A percentile compares a stretch with the other conserved stretches of the same genome.
Evolutionary conservation across 2,797 vertebrate species (phyloP).

Genomic region (Nyctibius grandis): DNA sequence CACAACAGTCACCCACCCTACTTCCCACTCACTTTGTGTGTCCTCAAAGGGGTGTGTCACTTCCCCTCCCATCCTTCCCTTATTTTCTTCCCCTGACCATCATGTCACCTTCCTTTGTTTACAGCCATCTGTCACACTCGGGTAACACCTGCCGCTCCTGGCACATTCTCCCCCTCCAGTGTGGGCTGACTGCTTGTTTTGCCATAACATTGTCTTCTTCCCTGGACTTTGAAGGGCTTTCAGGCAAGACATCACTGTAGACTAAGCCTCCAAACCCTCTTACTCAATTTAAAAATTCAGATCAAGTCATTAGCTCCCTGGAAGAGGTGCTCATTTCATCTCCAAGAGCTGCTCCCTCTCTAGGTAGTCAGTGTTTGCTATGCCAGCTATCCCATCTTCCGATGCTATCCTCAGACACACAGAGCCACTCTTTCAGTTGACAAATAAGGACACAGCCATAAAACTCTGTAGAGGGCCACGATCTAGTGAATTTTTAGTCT

Average conservation of each 20-base stretch:
- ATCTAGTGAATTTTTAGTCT: not conserved
- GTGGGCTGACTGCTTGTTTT: not conserved
- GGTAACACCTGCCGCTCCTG: not conserved
- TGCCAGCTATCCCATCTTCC: not conserved
- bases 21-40: not conserved
- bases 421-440: not conserved
- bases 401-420: not conserved
- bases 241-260: not conserved
- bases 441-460: not conserved
- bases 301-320: not conserved
- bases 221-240: not conserved
- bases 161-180: not conserved
- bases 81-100: not conserved
- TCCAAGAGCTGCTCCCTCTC: not conserved
- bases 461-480: rapidly evolving
- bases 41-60: not conserved
- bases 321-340: not conserved
- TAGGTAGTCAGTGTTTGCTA: not conserved
- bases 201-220: not conserved
- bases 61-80: not conserved
- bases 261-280: not conserved
- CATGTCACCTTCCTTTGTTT: not conserved
- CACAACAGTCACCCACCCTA: not conserved
- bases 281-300: not conserved
- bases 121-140: not conserved